A percentile compares a stretch with the other conserved stretches of the same genome.
Conservation (phyloP, 1,140 invertebrate genomes). For the Thalassaphorura encarpata region DNA sequence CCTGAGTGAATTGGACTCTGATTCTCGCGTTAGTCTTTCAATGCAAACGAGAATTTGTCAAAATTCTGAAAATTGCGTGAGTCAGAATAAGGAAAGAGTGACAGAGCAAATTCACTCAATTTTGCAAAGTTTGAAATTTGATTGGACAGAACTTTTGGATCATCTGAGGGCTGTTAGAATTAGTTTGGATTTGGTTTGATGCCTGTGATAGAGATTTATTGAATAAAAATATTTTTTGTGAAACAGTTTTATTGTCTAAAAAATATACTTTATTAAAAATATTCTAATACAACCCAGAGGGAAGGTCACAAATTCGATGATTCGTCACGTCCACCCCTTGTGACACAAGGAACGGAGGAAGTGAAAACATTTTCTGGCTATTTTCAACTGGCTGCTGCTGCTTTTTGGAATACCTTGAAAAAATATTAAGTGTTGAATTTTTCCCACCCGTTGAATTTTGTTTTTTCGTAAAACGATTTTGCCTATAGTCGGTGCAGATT, state of each 20-base stretch:
- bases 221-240: no score
- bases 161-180: no score
- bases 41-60: background rate
- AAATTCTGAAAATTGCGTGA: background rate
- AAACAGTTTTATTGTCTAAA: no score
- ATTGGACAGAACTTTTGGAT: no score
- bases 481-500: conserved; percentile 24
- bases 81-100: conserved; percentile 13
- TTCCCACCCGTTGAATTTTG: background rate
- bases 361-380: conserved; percentile 24
- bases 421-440: conserved; percentile 12
- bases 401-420: conserved; percentile 25
- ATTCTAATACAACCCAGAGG: conserved; percentile 28
- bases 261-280: no score
- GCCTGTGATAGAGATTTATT: no score
- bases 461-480: conserved; percentile 24
- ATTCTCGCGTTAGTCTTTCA: conserved; percentile 12
- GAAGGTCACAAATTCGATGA: conserved; percentile 27
- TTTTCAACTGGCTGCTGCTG: conserved; percentile 13
- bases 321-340: conserved; percentile 8
- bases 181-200: no score
- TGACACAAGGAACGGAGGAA: conserved; percentile 25
- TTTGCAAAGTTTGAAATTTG: conserved; percentile 1
- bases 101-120: conserved; percentile 18
- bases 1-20: conserved; percentile 24